Conservation (phyloP, 2,888 invertebrate species). For the Mayetiola destructor region DNA sequence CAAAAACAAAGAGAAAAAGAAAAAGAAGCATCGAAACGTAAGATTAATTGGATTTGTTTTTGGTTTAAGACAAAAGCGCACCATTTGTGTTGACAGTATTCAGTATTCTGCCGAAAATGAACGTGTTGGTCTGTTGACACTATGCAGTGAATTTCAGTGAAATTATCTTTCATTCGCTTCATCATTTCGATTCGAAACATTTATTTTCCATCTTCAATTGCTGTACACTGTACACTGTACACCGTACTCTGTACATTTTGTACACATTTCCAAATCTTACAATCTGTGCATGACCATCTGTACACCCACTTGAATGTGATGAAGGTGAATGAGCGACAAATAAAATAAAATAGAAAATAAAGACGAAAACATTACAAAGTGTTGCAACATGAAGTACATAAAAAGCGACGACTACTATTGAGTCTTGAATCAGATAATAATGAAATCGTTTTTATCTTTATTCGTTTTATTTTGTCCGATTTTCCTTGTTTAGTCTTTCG, state of each 20-base stretch:
- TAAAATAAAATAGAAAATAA: neutral
- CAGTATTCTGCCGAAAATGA: neutral
- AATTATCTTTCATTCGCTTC: slow-evolving; percentile 12
- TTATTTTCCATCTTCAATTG: no score
- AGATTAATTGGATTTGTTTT: slow-evolving; percentile 13
- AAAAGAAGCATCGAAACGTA: slow-evolving; percentile 3
- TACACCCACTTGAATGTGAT: neutral
- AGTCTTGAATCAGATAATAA: slow-evolving; percentile 13
- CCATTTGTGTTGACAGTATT: slow-evolving; percentile 4
- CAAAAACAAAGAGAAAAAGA: neutral
- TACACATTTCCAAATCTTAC: slow-evolving; percentile 6
- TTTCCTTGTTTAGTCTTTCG: no score
- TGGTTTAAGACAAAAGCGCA: slow-evolving; percentile 3
- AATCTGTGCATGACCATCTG: neutral
- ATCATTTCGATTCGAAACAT: no score
- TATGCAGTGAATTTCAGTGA: slow-evolving; percentile 9
- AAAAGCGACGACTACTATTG: slow-evolving; percentile 10
- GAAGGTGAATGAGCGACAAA: neutral
- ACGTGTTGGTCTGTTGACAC: slow-evolving; percentile 6
- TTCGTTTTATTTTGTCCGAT: slow-evolving; percentile 9
- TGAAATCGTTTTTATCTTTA: slow-evolving; percentile 8
- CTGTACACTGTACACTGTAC: neutral
- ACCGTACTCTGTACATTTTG: slow-evolving; percentile 3
- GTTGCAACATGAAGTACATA: slow-evolving; percentile 8
- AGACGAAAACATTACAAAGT: neutral